Evolutionary conservation across 2,888 invertebrate species (phyloP).

Genomic region (Plusia festucae): DNA sequence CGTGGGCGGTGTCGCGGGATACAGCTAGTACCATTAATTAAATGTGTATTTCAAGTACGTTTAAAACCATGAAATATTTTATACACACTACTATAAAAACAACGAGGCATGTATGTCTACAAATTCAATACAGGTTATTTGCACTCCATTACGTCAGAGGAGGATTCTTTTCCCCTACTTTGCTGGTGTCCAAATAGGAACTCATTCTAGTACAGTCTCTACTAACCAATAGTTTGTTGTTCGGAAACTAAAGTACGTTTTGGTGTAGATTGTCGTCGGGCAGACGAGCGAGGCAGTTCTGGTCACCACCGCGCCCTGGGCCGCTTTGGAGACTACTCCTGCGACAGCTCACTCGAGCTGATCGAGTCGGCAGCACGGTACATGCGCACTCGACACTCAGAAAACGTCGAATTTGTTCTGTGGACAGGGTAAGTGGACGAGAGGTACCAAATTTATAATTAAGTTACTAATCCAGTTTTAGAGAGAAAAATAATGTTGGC

Average conservation of each 20-base stretch:
- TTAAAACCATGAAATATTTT: too few species aligned
- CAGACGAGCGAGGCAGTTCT: constrained; percentile 89
- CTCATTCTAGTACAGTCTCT: background rate
- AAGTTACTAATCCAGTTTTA: background rate
- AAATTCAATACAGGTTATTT: too few species aligned
- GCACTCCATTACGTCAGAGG: too few species aligned
- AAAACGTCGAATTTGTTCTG: constrained; percentile 97
- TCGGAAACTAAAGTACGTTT: background rate
- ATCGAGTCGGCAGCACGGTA: constrained; percentile 96
- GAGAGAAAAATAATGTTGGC: too few species aligned
- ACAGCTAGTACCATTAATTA: too few species aligned
- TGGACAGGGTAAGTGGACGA: constrained; percentile 96
- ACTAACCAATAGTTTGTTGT: background rate
- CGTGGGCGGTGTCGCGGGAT: too few species aligned
- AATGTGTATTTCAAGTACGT: too few species aligned
- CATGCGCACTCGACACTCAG: constrained; percentile 95
- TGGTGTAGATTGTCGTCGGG: constrained; percentile 90
- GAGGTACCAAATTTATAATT: background rate
- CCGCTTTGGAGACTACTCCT: constrained; percentile 89
- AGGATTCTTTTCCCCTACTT: too few species aligned
- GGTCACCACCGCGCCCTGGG: constrained; percentile 91
- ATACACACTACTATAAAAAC: too few species aligned
- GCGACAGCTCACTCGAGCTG: constrained; percentile 96
- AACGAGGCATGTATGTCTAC: too few species aligned
- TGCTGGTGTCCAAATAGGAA: too few species aligned